These are phyloP conservation scores for Folsomia candida DNA, from an alignment of 2,888 invertebrate species.

Conservation along the genomic window DNA sequence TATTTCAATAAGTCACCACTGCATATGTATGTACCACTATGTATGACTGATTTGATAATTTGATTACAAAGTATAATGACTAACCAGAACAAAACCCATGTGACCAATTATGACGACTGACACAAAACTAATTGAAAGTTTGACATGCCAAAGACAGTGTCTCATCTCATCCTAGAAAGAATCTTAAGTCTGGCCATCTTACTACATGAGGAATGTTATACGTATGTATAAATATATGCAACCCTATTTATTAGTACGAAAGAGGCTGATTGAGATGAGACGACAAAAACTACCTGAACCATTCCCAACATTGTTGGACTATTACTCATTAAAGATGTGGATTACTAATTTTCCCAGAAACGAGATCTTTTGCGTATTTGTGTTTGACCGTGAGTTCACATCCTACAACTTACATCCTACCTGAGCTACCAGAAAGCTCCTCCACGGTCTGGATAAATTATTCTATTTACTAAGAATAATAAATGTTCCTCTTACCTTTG, in stretches of 20 bases:
- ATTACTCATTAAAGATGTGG: not conserved
- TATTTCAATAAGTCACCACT: no score
- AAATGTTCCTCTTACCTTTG: not conserved
- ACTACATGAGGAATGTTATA: not conserved
- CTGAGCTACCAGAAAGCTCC: not conserved
- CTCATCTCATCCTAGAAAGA: not conserved
- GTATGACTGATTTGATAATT: not conserved
- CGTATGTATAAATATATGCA: not conserved
- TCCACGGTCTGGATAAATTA: not conserved
- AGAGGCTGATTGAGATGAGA: not conserved
- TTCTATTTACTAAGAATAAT: not conserved
- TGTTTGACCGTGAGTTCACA: not conserved
- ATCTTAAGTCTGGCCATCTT: not conserved
- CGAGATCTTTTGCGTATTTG: not conserved
- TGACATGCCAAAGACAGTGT: not conserved
- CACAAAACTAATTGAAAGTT: not conserved
- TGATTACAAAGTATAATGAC: not conserved
- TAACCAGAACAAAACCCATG: not conserved
- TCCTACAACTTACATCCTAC: not conserved
- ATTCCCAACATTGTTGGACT: not conserved
- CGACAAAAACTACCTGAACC: not conserved
- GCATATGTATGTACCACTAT: no score
- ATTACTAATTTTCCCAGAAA: not conserved
- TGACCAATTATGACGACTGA: not conserved
- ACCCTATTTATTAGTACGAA: no score